These are phyloP conservation scores for Dexiosoma caninum DNA, from an alignment of 2,888 invertebrate species.

Conservation along the genomic window DNA sequence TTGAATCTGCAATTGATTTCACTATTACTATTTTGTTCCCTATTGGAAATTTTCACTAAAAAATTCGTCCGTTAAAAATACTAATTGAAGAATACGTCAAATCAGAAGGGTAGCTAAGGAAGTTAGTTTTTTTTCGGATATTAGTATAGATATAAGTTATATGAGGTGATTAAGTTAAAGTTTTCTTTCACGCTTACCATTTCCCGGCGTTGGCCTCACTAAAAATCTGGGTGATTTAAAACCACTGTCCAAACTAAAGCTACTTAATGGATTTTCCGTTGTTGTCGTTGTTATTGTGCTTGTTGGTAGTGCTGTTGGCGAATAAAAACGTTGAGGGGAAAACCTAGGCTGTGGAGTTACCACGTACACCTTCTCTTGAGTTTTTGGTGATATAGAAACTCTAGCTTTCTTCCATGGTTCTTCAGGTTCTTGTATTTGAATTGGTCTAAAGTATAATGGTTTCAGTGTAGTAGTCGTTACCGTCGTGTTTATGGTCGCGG, in stretches of 20 bases:
- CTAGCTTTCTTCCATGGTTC: slow-evolving; percentile 83
- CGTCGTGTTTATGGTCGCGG: slow-evolving; percentile 58
- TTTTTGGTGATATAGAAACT: slow-evolving; percentile 86
- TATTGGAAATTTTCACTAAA: too few relatives aligned
- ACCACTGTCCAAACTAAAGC: slow-evolving; percentile 40
- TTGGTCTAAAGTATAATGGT: slow-evolving; percentile 69
- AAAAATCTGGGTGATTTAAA: slow-evolving; percentile 79
- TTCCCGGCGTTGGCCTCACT: slow-evolving; percentile 80
- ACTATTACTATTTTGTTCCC: too few relatives aligned
- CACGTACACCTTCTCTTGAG: slow-evolving; percentile 89
- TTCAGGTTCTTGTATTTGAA: slow-evolving; percentile 64
- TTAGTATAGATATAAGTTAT: background rate
- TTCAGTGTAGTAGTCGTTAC: slow-evolving; percentile 78
- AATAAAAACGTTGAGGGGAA: slow-evolving; percentile 62
- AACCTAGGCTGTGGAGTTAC: slow-evolving; percentile 85
- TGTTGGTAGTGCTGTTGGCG: slow-evolving; percentile 1
- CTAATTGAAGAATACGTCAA: too few relatives aligned
- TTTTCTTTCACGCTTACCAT: slow-evolving; percentile 66
- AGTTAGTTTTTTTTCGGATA: too few relatives aligned
- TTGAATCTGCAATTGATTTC: too few relatives aligned
- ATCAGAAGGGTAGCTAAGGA: too few relatives aligned
- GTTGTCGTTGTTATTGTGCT: slow-evolving; percentile 29
- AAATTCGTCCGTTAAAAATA: too few relatives aligned
- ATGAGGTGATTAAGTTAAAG: slow-evolving; percentile 51
- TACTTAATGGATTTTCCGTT: slow-evolving; percentile 31